These are phyloP conservation scores for Centropus bengalensis DNA, from an alignment of 2,113 vertebrate species.

Conservation along the genomic window DNA sequence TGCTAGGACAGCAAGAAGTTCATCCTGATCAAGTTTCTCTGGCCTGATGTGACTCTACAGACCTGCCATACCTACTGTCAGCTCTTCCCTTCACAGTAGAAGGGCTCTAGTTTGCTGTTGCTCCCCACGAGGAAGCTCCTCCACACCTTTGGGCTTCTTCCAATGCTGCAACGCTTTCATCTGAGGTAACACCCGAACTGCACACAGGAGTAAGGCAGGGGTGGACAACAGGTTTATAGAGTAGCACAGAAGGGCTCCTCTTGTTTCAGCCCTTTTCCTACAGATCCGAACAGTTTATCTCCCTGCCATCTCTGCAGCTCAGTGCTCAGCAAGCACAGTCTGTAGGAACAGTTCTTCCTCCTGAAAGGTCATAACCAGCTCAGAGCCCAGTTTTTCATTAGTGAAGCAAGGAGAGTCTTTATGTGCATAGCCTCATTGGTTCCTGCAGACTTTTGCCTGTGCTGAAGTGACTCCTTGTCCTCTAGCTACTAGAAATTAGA, in stretches of 20 bases:
- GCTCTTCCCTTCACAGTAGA: background rate
- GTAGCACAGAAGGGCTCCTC: rapidly evolving
- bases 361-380: background rate
- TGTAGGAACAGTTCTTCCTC: background rate
- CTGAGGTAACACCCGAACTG: background rate
- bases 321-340: background rate
- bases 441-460: background rate
- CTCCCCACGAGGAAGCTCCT: background rate
- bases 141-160: background rate
- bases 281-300: background rate
- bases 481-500: background rate
- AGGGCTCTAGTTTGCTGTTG: background rate
- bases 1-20: background rate
- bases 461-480: background rate
- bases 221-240: background rate
- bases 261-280: background rate
- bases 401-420: background rate
- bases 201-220: background rate
- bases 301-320: background rate
- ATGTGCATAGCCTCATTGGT: rapidly evolving
- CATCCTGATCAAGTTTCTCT: background rate
- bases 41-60: background rate
- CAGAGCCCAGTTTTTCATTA: background rate
- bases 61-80: background rate
- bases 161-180: background rate